Conservation (phyloP, 2,888 invertebrate genomes). For the Noctua janthina region DNA sequence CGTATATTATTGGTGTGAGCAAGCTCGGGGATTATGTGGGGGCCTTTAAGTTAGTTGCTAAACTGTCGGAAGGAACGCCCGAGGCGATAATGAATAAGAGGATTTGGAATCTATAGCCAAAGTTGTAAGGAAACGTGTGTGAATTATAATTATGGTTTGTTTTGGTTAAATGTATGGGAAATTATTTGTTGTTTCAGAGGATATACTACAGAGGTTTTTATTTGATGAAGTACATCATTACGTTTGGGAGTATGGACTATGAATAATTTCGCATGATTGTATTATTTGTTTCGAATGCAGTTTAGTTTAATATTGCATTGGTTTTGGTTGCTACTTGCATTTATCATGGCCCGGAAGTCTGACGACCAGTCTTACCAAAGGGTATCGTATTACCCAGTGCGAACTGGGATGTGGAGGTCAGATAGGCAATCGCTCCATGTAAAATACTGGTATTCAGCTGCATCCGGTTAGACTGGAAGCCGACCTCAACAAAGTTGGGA, state of each 20-base stretch:
- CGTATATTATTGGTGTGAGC: constrained; percentile 57
- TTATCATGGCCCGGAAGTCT: no score
- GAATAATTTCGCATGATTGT: not conserved
- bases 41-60: constrained; percentile 56
- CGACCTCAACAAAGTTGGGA: no score
- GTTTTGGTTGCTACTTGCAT: not conserved
- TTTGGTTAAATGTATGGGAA: constrained; percentile 51
- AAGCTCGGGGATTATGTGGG: constrained; percentile 36
- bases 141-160: constrained; percentile 54
- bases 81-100: constrained; percentile 64
- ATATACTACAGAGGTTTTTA: not conserved
- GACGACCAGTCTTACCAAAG: no score
- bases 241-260: not conserved
- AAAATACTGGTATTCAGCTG: no score
- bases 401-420: no score
- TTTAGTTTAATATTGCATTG: not conserved
- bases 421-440: no score
- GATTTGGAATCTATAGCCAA: constrained; percentile 63
- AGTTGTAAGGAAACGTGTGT: constrained; percentile 53
- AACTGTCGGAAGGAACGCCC: constrained; percentile 56
- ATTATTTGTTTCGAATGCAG: not conserved
- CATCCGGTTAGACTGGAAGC: no score
- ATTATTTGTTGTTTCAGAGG: constrained; percentile 45
- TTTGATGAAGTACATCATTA: not conserved
- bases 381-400: no score